These are phyloP conservation scores for Drosophila sulfurigaster DNA, from an alignment of 1,140 invertebrate genomes.

Conservation along the genomic window DNA sequence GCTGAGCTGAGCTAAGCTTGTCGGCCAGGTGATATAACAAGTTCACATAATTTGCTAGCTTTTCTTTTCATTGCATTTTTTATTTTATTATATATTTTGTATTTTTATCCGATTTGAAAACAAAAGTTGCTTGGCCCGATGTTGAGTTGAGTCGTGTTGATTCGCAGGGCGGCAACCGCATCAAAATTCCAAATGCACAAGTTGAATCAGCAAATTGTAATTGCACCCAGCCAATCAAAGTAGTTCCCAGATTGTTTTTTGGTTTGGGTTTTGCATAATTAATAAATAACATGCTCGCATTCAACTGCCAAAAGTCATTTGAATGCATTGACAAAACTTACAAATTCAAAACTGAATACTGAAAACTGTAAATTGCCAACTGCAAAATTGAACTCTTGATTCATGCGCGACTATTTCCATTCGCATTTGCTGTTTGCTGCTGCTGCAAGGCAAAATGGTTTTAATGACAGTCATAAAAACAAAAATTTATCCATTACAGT, in stretches of 20 bases:
- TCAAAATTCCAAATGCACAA: conserved; percentile 62
- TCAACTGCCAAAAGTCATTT: conserved; percentile 16
- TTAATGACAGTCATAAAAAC: conserved; percentile 33
- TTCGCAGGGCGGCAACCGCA: conserved; percentile 54
- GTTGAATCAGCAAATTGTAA: conserved; percentile 58
- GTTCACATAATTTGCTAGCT: conserved; percentile 79
- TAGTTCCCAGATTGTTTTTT: conserved; percentile 55
- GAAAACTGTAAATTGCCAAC: not conserved
- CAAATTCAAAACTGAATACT: not conserved
- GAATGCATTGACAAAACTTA: conserved; percentile 28
- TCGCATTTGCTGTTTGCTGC: conserved; percentile 4
- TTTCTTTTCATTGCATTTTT: conserved; percentile 72
- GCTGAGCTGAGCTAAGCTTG: conserved; percentile 1
- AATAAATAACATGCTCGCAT: conserved; percentile 40
- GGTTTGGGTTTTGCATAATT: conserved; percentile 59
- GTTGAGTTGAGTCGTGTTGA: conserved; percentile 1
- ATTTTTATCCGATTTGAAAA: conserved; percentile 11
- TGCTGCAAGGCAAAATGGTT: conserved; percentile 5
- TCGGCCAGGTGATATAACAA: conserved; percentile 75
- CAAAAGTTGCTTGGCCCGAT: conserved; percentile 38
- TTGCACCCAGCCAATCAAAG: conserved; percentile 68
- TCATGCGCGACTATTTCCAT: conserved; percentile 1
- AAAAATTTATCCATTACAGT: conserved; percentile 24
- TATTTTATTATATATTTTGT: conserved; percentile 7
- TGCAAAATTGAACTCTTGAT: conserved; percentile 18